Percentiles rank a stretch among this genome's conserved stretches.
These are phyloP conservation scores for Prosapia bicincta DNA, from an alignment of 2,888 invertebrate genomes.

Conservation along the genomic window DNA sequence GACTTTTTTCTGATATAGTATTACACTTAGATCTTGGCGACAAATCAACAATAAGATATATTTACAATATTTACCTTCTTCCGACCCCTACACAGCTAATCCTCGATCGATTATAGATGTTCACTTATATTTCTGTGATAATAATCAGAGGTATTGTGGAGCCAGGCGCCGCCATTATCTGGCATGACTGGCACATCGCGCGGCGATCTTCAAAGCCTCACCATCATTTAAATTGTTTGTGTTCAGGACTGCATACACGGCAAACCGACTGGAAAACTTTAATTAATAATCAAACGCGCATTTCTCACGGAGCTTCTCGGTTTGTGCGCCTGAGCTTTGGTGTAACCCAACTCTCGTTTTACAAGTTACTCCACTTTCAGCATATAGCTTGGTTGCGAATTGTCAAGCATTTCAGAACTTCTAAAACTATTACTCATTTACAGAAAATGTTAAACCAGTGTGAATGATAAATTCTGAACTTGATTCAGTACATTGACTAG, in stretches of 20 bases:
- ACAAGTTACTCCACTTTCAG: too few relatives aligned
- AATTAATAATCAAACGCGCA: not conserved
- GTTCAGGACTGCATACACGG: not conserved
- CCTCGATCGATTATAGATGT: not conserved
- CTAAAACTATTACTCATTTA: too few relatives aligned
- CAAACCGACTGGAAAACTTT: conserved; percentile 2
- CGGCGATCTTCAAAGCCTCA: not conserved
- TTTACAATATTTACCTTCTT: not conserved
- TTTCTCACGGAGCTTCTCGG: conserved; percentile 2
- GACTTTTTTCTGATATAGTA: too few relatives aligned
- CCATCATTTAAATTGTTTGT: not conserved
- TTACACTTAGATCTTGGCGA: not conserved
- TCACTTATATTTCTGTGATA: not conserved
- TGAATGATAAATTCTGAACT: too few relatives aligned
- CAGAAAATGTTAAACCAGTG: too few relatives aligned
- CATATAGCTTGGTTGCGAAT: too few relatives aligned
- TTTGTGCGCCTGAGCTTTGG: not conserved
- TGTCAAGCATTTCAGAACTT: too few relatives aligned
- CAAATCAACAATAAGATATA: not conserved
- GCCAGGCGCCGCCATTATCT: not conserved
- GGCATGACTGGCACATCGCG: not conserved
- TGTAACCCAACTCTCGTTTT: not conserved
- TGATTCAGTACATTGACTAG: too few relatives aligned
- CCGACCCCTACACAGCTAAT: not conserved
- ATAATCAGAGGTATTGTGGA: not conserved